Base-by-base conservation (phyloP, 2,113 vertebrate species). In the Mormoops blainvillei region DNA sequence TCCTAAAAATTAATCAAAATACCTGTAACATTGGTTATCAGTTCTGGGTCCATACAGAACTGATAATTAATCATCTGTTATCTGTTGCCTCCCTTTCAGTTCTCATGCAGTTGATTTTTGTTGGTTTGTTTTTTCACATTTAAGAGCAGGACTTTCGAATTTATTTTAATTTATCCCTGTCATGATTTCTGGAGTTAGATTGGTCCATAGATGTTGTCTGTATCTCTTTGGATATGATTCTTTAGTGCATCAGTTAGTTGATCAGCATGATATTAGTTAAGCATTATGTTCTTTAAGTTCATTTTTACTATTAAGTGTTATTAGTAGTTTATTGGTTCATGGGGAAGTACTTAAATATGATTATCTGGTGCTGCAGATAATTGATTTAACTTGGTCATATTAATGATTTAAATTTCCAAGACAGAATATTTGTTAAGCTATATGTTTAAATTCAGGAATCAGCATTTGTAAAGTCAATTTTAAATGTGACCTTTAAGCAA, bases 161-260 rank as follows among this genome's bases (percentile, higher is more conserved):
- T 81, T 63, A 71, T 28, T 67, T 76, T 38, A 58, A 41, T 43
- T 71, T 92, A 80, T 78, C 41, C 28, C 48, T 78, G 43, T 78
- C 45, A 48, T 84, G 68, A 87, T 88, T 74, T 86, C 26, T 93
- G 67, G 63, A 84, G 61, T 96, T 89, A 93, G 45, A 71, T 71
- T 83, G 50, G 33, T 77, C 45, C 14, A 50, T 83, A 87, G 70
- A 68, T 70, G 54, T 31, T 84, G 33, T 83, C 56, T 71, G 48
- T 4, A 76, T 36, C 41, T 68, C 71, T 61, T 61, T 85, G 45
- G 58, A n/a, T 50, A 33, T 81, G 28, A 61, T 58, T 78, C 24
- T 77, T 81, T 68, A 15, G 33, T 91, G 26, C 18, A n/a, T 74
- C 18, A 33, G 15, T 41, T 68, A 78, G 56, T 38, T 41, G 61